phyloP scores from a whole-genome alignment of 2,113 vertebrate species.

The Psephotus haematonotus region DNA sequence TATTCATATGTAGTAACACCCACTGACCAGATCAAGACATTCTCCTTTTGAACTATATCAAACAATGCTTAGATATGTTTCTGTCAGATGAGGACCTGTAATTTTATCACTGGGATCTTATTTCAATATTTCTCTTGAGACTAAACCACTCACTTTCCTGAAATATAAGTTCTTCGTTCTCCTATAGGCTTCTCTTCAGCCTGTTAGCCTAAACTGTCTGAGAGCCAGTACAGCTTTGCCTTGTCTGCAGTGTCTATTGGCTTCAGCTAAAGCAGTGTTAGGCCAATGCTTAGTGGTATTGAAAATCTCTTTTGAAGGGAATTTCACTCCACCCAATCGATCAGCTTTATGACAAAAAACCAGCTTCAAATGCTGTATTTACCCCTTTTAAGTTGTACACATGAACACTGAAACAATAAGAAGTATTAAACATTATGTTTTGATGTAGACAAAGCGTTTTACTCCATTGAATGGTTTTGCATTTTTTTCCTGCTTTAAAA shows the following conservation, averaged over 20 bases:
- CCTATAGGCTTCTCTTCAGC: not conserved
- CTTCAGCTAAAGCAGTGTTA: not conserved
- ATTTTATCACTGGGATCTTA: not conserved
- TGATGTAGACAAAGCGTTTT: not conserved
- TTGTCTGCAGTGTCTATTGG: not conserved
- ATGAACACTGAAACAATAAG: not conserved
- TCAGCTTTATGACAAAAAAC: not conserved
- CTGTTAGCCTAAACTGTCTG: not conserved
- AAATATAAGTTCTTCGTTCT: not conserved
- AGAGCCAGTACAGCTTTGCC: not conserved
- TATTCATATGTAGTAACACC: not conserved
- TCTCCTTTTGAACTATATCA: not conserved
- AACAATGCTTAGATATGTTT: not conserved
- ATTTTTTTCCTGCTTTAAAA: not conserved
- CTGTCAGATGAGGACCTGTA: not conserved
- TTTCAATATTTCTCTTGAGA: not conserved
- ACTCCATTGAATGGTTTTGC: not conserved
- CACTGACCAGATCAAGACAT: not conserved
- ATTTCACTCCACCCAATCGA: not conserved
- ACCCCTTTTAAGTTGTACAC: not conserved
- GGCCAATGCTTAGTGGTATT: not conserved
- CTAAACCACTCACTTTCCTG: not conserved
- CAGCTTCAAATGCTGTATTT: not conserved
- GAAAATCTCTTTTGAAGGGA: conserved; percentile 1
- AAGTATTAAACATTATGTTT: not conserved